Evolutionary conservation across 2,113 vertebrate genomes (phyloP).

Genomic region (Alligator sinensis): DNA sequence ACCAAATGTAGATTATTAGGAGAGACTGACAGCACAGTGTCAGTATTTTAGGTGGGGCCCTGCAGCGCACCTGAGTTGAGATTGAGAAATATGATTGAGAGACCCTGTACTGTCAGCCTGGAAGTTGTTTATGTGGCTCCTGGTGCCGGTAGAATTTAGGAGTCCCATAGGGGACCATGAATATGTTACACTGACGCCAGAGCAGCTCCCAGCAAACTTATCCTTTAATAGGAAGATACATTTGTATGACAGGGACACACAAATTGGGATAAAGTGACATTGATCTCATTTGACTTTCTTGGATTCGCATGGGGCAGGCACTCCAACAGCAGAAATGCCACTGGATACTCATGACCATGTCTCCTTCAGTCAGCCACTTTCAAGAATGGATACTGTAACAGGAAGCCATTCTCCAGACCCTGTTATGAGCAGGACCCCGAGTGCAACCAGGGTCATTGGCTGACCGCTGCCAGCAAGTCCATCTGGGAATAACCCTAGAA

Average conservation of each 20-base stretch:
- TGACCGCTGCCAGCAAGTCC: too few relatives aligned
- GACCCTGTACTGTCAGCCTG: neutral
- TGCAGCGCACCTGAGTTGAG: neutral
- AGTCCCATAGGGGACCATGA: neutral
- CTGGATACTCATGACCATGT: neutral
- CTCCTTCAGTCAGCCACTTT: neutral
- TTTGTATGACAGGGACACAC: neutral
- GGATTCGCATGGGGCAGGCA: neutral
- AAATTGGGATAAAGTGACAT: neutral
- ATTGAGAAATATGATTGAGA: neutral
- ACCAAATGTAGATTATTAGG: neutral
- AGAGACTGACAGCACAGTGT: neutral
- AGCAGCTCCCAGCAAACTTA: neutral
- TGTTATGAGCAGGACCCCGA: too few relatives aligned
- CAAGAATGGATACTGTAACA: neutral
- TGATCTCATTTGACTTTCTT: neutral
- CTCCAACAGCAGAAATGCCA: neutral
- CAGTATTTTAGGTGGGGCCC: neutral
- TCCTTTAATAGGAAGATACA: neutral
- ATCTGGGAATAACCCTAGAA: too few relatives aligned
- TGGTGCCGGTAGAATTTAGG: neutral
- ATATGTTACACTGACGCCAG: neutral
- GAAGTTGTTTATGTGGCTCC: neutral
- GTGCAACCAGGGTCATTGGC: too few relatives aligned
- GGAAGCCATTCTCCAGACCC: too few relatives aligned